Base-by-base conservation (phyloP, 2,888 invertebrate species). In the Sarcophaga subvicina region DNA sequence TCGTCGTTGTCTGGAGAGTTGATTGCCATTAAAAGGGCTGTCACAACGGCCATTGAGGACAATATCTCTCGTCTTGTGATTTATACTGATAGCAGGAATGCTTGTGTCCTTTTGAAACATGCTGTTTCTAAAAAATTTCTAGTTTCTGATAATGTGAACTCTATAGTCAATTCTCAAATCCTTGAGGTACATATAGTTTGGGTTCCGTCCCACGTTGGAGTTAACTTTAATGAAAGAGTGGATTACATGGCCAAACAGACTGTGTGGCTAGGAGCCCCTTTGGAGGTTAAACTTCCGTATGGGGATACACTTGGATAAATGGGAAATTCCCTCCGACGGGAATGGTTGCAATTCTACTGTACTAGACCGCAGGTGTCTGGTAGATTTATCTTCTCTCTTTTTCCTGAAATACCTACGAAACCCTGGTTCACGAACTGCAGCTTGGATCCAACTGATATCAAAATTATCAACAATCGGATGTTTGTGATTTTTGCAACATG, bases 81-180 rank as follows among this genome's bases (percentile, higher is more conserved):
- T 62, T 62, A 62, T 20, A 62, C 62, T 17, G 62, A 62, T 20
- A 62, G 17, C 20, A 62, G 62, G 62, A 62, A 62, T 62, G 62
- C 62, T 3, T 62, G 62, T 62, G 20, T 20, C 20, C n/a, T 62
- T 62, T 20, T 62, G 11, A 17, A 20, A n/a, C n/a, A 62, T 5
- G 20, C n/a, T 5, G 10, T 62, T n/a, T 62, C 62, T 3, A n/a
- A 20, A 17, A 62, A 62, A 20, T 17, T 20, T 62, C 20, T 62
- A 62, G 62, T 62, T 62, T 20, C n/a, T 62, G 62, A 62, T 62
- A 20, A 20, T 20, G 20, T 20, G 3, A 62, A 20, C 20, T 20
- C n/a, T 20, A 62, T 62, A n/a, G 20, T 10, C 20, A 10, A 62
- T 20, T 62, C 62, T 62, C 20, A 8, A 20, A 20, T 62, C n/a